Evolutionary conservation across 2,888 invertebrate genomes (phyloP), one percentile per base, ranked within the genome.

Genomic region (Lepidochitona cinerea): DNA sequence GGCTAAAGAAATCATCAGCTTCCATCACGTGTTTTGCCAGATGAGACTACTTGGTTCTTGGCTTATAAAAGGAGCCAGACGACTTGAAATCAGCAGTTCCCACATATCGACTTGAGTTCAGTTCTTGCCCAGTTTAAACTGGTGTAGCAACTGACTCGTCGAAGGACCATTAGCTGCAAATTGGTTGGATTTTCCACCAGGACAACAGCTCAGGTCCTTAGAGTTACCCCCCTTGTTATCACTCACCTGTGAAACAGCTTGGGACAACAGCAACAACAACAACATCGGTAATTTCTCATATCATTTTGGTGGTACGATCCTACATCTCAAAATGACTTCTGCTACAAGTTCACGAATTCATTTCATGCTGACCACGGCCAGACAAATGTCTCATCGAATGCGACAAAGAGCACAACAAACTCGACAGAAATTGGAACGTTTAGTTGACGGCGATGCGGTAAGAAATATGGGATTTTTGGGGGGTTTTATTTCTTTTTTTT

Each of bases 61-160:
- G n/a, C n/a, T n/a, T 49, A 49, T 49, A 49, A 49, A 49, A 4
- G 49, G 49, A 7, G 3, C 7, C 49, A 49, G 2, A 49, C 18
- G 7, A 5, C 23, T 18, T 7, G 18, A 49, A 41, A 41, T 18
- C 41, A 18, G 23, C 59, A 59, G 59, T 59, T 26, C 23, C 23
- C 59, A 26, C 59, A 29, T 32, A 59, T 23, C 26, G 59, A 59
- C 59, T 59, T 18, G 59, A 59, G 59, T 59, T 29, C 32, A 9
- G 59, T 59, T 59, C 29, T 59, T 59, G 59, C 59, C 59, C 59
- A 59, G 59, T 59, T 14, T 59, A 59, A 29, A 59, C 59, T 59
- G 59, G 59, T 26, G 59, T 59, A 59, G 59, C 23, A 59, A 59
- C 59, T 29, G 26, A 59, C 59, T 59, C 59, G 59, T 59, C 59